Evolutionary conservation across 2,888 invertebrate genomes (phyloP).

Genomic region (Phlogophora meticulosa): DNA sequence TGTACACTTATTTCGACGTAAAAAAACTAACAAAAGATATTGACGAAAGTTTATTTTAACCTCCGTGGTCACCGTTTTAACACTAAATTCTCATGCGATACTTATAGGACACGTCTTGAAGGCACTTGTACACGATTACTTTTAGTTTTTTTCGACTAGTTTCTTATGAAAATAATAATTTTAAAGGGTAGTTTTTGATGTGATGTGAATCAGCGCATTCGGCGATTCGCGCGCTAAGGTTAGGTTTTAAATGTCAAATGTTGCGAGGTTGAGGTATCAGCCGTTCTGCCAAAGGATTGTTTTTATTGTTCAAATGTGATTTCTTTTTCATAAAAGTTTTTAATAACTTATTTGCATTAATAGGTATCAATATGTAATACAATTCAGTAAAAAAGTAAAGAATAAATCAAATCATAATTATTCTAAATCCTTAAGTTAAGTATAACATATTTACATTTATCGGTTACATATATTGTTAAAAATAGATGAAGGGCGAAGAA

Average conservation of each 20-base stretch:
- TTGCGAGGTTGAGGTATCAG: slow-evolving; percentile 42
- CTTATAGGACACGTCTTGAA: slow-evolving; percentile 40
- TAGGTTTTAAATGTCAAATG: slow-evolving; percentile 67
- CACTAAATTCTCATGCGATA: slow-evolving; percentile 69
- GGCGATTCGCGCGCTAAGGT: slow-evolving; percentile 65
- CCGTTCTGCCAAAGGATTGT: slow-evolving; percentile 43
- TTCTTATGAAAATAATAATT: slow-evolving; percentile 20
- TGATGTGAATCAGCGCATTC: slow-evolving; percentile 49
- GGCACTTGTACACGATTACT: slow-evolving; percentile 37
- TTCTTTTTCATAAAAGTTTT: no score
- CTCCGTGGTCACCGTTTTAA: slow-evolving; percentile 52
- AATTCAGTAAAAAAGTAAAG: background rate
- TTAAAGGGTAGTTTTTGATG: slow-evolving; percentile 39
- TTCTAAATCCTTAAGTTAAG: slow-evolving; percentile 15
- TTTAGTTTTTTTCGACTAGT: slow-evolving; percentile 13
- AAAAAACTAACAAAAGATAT: slow-evolving; percentile 63
- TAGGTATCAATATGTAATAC: background rate
- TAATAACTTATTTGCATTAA: no score
- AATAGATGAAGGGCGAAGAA: slow-evolving; percentile 22
- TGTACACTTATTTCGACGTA: slow-evolving; percentile 63
- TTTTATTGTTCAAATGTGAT: no score
- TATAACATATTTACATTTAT: slow-evolving; percentile 45
- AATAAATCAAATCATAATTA: slow-evolving; percentile 26
- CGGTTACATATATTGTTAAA: slow-evolving; percentile 39
- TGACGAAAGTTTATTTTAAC: slow-evolving; percentile 45